These are phyloP conservation scores for Liposcelis brunnea DNA, from an alignment of 2,888 invertebrate genomes.

Conservation along the genomic window DNA sequence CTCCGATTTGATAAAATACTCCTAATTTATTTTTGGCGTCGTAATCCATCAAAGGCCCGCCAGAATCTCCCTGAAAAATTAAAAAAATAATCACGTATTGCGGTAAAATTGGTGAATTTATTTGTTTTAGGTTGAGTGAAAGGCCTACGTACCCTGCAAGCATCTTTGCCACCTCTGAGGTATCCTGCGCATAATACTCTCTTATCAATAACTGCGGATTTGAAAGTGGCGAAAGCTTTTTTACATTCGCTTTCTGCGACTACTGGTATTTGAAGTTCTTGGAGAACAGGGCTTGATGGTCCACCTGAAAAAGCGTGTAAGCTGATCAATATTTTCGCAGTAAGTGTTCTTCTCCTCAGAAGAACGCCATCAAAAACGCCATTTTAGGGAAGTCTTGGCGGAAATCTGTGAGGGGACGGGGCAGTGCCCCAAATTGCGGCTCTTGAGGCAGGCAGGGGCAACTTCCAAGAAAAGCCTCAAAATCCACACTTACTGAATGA, in stretches of 20 bases:
- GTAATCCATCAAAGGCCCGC: conserved; percentile 57
- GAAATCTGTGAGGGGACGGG: no score
- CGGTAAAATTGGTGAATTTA: neutral
- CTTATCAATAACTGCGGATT: conserved; percentile 37
- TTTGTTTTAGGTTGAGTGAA: neutral
- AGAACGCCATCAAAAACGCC: no score
- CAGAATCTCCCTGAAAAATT: conserved; percentile 43
- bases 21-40: conserved; percentile 20
- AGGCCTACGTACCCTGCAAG: conserved; percentile 39
- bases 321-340: conserved; percentile 3
- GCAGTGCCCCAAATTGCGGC: no score
- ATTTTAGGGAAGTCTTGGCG: no score
- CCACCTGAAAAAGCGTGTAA: conserved; percentile 36
- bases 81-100: neutral
- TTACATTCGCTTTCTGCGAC: conserved; percentile 41
- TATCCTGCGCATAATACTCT: conserved; percentile 54
- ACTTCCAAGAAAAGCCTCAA: no score
- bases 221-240: conserved; percentile 35
- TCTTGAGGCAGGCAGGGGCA: no score
- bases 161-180: conserved; percentile 45
- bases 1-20: conserved; percentile 40
- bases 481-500: conserved; percentile 41
- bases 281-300: conserved; percentile 41
- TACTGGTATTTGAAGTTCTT: conserved; percentile 54
- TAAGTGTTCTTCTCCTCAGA: no score